phyloP scores from a whole-genome alignment of 1,140 invertebrate species.

The Sitodiplosis mosellana region DNA sequence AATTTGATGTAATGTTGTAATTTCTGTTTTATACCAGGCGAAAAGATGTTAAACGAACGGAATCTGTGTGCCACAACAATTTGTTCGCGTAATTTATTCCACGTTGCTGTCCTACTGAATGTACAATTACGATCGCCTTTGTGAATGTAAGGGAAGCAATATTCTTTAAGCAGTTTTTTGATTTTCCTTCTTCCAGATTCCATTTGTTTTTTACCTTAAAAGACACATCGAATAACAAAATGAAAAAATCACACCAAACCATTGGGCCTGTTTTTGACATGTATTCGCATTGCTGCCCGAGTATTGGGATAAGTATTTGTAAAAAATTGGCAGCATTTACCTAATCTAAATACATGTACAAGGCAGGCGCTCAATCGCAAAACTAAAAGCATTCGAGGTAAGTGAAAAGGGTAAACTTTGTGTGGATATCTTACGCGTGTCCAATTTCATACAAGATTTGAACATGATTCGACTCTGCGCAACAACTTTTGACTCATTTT shows the following conservation, averaged over 20 bases:
- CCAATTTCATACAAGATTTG: constrained; percentile 42
- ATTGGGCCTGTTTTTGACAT: too few relatives aligned
- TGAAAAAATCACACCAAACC: neutral
- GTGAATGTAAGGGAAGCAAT: constrained; percentile 37
- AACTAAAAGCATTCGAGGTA: too few relatives aligned
- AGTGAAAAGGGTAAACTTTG: constrained; percentile 1
- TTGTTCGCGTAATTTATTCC: constrained; percentile 40
- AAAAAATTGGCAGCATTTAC: too few relatives aligned
- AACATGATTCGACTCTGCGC: constrained; percentile 41
- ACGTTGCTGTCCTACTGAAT: constrained; percentile 39
- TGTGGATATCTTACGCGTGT: constrained; percentile 27
- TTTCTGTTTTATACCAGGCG: too few relatives aligned
- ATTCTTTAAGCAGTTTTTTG: constrained; percentile 31
- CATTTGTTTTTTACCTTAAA: constrained; percentile 29
- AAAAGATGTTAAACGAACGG: too few relatives aligned
- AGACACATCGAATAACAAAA: neutral
- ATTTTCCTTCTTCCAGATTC: constrained; percentile 37
- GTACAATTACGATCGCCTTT: constrained; percentile 22
- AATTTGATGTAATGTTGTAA: too few relatives aligned
- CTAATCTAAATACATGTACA: too few relatives aligned
- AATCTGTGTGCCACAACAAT: too few relatives aligned
- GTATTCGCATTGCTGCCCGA: too few relatives aligned
- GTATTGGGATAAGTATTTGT: too few relatives aligned
- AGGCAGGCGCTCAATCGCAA: too few relatives aligned
- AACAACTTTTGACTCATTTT: constrained; percentile 32